Base-by-base conservation (phyloP, 92 coral and sea anemone species). In the Plumapathes pennacea region DNA sequence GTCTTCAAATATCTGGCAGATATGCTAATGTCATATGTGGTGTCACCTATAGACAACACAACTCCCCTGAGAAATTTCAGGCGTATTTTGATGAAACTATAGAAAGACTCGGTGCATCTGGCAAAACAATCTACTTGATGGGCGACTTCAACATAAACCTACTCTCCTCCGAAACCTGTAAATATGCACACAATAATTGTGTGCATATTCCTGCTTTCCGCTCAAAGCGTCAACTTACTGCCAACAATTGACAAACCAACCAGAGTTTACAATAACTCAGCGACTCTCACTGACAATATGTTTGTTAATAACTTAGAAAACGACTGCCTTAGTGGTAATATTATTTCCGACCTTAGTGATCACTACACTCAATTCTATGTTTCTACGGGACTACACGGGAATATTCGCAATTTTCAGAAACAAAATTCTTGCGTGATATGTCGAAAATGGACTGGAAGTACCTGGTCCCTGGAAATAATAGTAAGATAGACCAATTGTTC, bases 191-290 rank as follows among this genome's bases (percentile, higher is more conserved):
- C 36, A 41, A 52, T 22, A n/a, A n/a, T n/a, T n/a, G n/a, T n/a
- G n/a, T n/a, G n/a, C n/a, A n/a, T n/a, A n/a, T 64, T 64, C 36
- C 32, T 64, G 19, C 32, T 50, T 8, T 67, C 67, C 19, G n/a
- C 67, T 36, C 69, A 66, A 46, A 76, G 74, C 42, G 64, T 40
- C 32, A 38, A 25, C 22, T 57, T 69, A 13, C 39, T 45, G 10
- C 76, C 71, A 40, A 58, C 76, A 11, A 69, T 69, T 27, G 70
- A 57, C 26, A 54, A 32, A 33, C 73, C 73, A 51, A 51, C 63
- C 3, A 33, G 79, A 46, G 79, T 72, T 20, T 50, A 62, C 61
- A 42, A 46, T 21, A 70, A 44, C 28, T 59, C 78, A 10, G 78
- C 71, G 18, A 71, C 71, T 9, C 34, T 56, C 2, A 70, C 60